Conservation (phyloP, 2,888 invertebrate genomes). For the Lobophora halterata region DNA sequence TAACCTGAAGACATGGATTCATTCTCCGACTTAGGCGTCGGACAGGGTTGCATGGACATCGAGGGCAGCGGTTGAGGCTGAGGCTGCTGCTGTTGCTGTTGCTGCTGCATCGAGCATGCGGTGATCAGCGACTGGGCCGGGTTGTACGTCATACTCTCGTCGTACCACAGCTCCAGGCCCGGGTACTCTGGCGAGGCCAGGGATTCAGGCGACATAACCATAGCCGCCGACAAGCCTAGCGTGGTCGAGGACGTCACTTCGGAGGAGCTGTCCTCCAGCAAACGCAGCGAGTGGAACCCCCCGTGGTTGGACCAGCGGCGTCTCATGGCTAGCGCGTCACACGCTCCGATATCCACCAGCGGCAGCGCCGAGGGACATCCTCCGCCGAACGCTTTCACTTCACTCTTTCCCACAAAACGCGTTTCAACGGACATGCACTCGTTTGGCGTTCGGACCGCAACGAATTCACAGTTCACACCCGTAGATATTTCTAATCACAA, state of each 20-base stretch:
- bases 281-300: constrained; percentile 83
- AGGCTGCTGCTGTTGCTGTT: constrained; percentile 43
- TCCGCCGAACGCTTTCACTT: constrained; percentile 72
- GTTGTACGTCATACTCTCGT: constrained; percentile 74
- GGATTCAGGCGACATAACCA: constrained; percentile 89
- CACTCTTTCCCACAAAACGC: constrained; percentile 74
- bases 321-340: constrained; percentile 83
- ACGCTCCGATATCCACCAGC: constrained; percentile 63
- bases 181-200: constrained; percentile 88
- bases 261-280: constrained; percentile 87
- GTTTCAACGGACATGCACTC: constrained; percentile 65
- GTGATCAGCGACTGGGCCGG: constrained; percentile 67
- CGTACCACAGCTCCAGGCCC: constrained; percentile 91
- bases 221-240: constrained; percentile 85
- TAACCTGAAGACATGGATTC: constrained; percentile 79
- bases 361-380: constrained; percentile 69
- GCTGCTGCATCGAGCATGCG: constrained; percentile 77
- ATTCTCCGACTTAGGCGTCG: constrained; percentile 76
- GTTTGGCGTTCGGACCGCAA: constrained; percentile 60
- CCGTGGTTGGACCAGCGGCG: constrained; percentile 89
- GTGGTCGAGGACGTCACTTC: constrained; percentile 90
- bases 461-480: constrained; percentile 48
- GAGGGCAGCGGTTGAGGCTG: constrained; percentile 78
- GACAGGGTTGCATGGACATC: constrained; percentile 74
- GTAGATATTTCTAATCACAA: constrained; percentile 49